These are phyloP conservation scores for Centropus bengalensis DNA, from an alignment of 2,113 vertebrate genomes.

Conservation along the genomic window DNA sequence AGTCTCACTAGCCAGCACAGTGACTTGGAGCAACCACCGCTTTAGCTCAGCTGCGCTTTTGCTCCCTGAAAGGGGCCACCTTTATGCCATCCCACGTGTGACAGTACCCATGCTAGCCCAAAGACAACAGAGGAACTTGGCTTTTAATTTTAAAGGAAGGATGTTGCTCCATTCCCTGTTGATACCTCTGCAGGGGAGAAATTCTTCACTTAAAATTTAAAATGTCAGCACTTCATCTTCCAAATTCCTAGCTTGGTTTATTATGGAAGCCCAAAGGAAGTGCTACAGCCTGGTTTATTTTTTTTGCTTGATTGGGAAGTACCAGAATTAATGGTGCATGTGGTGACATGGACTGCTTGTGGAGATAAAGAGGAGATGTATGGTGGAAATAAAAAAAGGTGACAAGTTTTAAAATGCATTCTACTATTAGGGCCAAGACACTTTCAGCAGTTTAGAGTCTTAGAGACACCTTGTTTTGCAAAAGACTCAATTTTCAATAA, in stretches of 20 bases:
- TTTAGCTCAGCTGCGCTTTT: neutral
- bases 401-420: constrained; percentile 10
- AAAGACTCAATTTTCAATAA: neutral
- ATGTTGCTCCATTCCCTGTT: neutral
- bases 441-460: neutral
- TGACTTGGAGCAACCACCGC: neutral
- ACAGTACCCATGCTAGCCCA: neutral
- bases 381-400: neutral
- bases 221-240: constrained; percentile 24
- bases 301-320: constrained; percentile 36
- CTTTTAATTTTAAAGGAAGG: neutral
- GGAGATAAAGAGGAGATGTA: constrained; percentile 2
- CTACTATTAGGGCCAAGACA: neutral
- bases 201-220: constrained; percentile 10
- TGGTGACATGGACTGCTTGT: neutral
- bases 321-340: constrained; percentile 40
- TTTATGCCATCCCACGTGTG: neutral
- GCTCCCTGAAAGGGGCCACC: neutral
- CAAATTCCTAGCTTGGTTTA: neutral
- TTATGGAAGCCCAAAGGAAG: constrained; percentile 17
- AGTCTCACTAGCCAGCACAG: neutral
- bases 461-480: neutral
- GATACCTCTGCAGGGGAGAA: neutral
- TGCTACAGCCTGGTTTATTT: neutral
- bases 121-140: neutral